Evolutionary conservation across 2,888 invertebrate genomes (phyloP), one percentile per base, ranked within the genome.

Genomic region (Isoperla grammatica): DNA sequence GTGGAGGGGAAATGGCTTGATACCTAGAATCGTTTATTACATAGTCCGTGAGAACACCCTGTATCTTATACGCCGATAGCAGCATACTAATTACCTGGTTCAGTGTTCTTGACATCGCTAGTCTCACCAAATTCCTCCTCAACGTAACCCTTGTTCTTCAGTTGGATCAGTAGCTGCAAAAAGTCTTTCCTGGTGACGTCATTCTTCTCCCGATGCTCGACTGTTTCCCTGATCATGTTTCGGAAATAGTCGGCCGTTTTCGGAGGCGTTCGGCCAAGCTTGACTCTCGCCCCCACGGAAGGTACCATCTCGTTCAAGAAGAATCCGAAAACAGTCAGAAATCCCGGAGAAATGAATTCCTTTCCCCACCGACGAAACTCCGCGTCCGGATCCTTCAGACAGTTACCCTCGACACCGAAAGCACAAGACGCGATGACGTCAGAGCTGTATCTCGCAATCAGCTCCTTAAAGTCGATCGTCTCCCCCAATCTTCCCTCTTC

Each of bases 261-360:
- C 22, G 13, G n/a, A 11, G 37, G 35, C 6, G 12, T 56, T 15
- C 15, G 43, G 2, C 43, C 37, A 20, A 20, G 23, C 15, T 29
- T 35, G 3, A 35, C 35, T 5, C 12, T 35, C 1, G 73, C 75
- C 1, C 78, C 77, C 63, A 78, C 78, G 63, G 74, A 78, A 0
- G 78, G 78, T 8, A 73, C 79, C 1, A 70, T 68, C 9, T 75
- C 77, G 65, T 78, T 77, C 13, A 76, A 68, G 64, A 76, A 75
- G 1, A 74, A 73, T 65, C 78, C 76, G 0, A 35, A 35, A n/a
- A n/a, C n/a, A 15, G 15, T 71, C 70, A 39, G 54, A 71, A 71
- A 6, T 65, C 68, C 1, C 71, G 66, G 19, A 65, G 50, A 2
- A 69, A 37, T 0, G 68, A 67, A 13, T 69, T 66, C 56, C 61